Evolutionary conservation across 2,113 vertebrate genomes (phyloP).

Genomic region (Pavo muticus): DNA sequence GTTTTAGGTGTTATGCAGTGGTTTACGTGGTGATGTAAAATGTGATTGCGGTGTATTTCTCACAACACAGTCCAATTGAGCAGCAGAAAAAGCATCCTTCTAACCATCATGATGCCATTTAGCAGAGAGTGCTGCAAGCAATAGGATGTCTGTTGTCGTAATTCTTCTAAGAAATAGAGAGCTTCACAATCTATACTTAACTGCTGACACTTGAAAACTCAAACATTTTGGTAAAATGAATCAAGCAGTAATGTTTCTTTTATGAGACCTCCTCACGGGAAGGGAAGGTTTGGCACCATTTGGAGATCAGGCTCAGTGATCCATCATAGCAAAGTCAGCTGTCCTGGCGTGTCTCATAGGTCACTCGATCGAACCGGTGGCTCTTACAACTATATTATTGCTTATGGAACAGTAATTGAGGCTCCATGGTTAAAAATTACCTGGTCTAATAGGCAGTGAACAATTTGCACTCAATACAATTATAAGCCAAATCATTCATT

Average conservation of each 20-base stretch:
- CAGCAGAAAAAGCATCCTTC: slow-evolving; percentile 26
- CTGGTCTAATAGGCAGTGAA: slow-evolving; percentile 80
- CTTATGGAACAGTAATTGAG: slow-evolving; percentile 88
- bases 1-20: slow-evolving; percentile 35
- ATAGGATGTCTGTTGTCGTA: slow-evolving; percentile 43
- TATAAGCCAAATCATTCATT: slow-evolving; percentile 85
- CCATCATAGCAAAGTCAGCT: slow-evolving; percentile 91
- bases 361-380: slow-evolving; percentile 91
- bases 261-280: slow-evolving; percentile 75
- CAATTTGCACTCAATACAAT: slow-evolving; percentile 85
- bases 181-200: slow-evolving; percentile 68
- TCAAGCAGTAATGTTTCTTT: slow-evolving; percentile 81
- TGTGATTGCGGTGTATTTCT: slow-evolving; percentile 23
- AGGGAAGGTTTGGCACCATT: slow-evolving; percentile 75
- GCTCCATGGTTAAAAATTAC: slow-evolving; percentile 82
- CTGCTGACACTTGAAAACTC: slow-evolving; percentile 77
- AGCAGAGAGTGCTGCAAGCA: slow-evolving; percentile 66
- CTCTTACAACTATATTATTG: slow-evolving; percentile 96
- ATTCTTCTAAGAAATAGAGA: slow-evolving; percentile 73
- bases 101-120: slow-evolving; percentile 74
- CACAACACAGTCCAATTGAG: slow-evolving; percentile 13
- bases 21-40: slow-evolving; percentile 49
- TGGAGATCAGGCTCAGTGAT: slow-evolving; percentile 88
- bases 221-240: slow-evolving; percentile 81
- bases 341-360: slow-evolving; percentile 91